Conservation (phyloP, 1,140 invertebrate species). For the Galleria mellonella region DNA sequence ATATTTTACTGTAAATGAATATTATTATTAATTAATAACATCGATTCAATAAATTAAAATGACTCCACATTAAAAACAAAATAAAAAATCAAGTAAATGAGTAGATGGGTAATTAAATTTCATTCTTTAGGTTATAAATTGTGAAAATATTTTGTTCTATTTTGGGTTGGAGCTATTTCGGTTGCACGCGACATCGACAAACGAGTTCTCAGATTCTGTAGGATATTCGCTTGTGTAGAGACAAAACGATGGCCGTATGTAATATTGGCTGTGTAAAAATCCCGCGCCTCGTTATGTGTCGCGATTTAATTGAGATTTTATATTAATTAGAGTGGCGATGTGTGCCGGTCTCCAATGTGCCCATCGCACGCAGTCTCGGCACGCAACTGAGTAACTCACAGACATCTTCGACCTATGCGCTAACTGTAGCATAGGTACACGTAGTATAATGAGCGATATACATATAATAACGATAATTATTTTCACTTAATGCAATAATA, state of each 20-base stretch:
- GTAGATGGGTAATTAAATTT: not conserved
- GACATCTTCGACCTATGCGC: too few species aligned
- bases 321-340: slow-evolving; percentile 63
- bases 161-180: slow-evolving; percentile 8
- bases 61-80: too few species aligned
- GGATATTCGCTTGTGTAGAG: slow-evolving; percentile 34
- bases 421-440: too few species aligned
- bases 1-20: too few species aligned
- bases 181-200: slow-evolving; percentile 28
- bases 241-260: slow-evolving; percentile 24
- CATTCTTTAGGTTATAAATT: slow-evolving; percentile 18
- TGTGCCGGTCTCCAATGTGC: slow-evolving; percentile 56
- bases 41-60: too few species aligned
- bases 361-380: slow-evolving; percentile 56
- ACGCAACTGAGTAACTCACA: slow-evolving; percentile 34
- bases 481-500: too few species aligned
- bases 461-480: too few species aligned
- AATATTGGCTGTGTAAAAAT: slow-evolving; percentile 33
- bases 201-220: slow-evolving; percentile 34
- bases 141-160: slow-evolving; percentile 25
- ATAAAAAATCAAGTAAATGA: too few species aligned
- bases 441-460: too few species aligned
- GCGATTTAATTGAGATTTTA: slow-evolving; percentile 71
- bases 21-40: too few species aligned
- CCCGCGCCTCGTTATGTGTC: slow-evolving; percentile 59